Evolutionary conservation across 2,888 invertebrate genomes (phyloP).

Genomic region (Nasonovia ribisnigri): DNA sequence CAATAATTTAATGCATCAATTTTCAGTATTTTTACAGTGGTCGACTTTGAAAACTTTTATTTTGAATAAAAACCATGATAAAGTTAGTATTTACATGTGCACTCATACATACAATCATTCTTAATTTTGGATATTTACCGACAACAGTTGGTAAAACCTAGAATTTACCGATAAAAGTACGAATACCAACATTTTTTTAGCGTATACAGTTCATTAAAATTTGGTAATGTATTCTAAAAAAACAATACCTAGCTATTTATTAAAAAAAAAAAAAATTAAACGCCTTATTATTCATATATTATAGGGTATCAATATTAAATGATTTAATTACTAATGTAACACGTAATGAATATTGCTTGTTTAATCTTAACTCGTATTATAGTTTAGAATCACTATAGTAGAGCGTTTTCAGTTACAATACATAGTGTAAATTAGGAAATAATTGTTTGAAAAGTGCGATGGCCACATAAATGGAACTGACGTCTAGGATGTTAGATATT

Average conservation of each 20-base stretch:
- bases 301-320: no score
- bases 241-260: background rate
- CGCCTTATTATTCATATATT: no score
- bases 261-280: no score
- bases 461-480: background rate
- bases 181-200: background rate
- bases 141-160: background rate
- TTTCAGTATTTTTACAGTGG: no score
- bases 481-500: background rate
- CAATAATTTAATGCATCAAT: no score
- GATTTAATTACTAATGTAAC: background rate
- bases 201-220: background rate
- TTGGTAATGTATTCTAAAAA: background rate
- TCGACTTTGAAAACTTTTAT: no score
- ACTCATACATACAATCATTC: no score
- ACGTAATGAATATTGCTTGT: background rate
- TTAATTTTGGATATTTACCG: background rate
- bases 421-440: no score
- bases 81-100: no score
- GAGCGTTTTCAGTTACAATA: background rate
- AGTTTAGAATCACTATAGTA: background rate
- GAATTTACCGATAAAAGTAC: background rate
- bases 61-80: no score
- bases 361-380: background rate
- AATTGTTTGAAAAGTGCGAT: no score